Evolutionary conservation across 2,888 invertebrate genomes (phyloP).

Genomic region (Cataglyphis livida): DNA sequence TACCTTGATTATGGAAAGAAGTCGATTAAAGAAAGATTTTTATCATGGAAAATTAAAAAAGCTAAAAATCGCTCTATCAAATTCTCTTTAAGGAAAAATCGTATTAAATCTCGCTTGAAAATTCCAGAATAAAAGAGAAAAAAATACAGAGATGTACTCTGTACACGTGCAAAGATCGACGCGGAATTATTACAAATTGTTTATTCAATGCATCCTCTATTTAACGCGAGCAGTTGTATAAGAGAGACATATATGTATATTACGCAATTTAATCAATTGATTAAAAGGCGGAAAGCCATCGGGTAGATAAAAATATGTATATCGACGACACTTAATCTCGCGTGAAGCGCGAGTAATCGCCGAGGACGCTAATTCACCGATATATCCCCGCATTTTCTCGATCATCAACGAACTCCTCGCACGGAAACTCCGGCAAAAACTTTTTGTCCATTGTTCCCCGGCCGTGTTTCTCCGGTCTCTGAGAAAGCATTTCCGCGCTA

Average conservation of each 20-base stretch:
- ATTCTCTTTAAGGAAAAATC: background rate
- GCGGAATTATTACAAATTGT: background rate
- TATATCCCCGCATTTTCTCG: slow-evolving; percentile 28
- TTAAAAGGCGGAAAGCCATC: background rate
- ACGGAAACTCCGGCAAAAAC: slow-evolving; percentile 74
- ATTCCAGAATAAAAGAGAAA: background rate
- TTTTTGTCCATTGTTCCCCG: slow-evolving; percentile 78
- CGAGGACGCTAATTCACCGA: slow-evolving; percentile 33
- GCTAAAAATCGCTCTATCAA: background rate
- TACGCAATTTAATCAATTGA: background rate
- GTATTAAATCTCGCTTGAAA: background rate
- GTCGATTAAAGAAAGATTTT: background rate
- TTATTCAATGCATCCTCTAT: background rate
- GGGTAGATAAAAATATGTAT: background rate
- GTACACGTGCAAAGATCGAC: background rate
- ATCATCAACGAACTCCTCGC: slow-evolving; percentile 54
- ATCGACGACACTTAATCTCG: slow-evolving; percentile 29
- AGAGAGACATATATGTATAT: background rate
- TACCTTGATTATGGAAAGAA: background rate
- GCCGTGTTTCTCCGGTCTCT: slow-evolving; percentile 33
- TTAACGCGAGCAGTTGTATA: background rate
- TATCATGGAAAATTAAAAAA: background rate
- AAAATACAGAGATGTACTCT: background rate
- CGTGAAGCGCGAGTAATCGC: slow-evolving; percentile 15
- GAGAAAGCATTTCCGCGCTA: slow-evolving; percentile 59